A percentile compares a stretch with the other conserved stretches of the same genome.
phyloP scores from a whole-genome alignment of 2,797 vertebrate genomes.

The Todus mexicanus region DNA sequence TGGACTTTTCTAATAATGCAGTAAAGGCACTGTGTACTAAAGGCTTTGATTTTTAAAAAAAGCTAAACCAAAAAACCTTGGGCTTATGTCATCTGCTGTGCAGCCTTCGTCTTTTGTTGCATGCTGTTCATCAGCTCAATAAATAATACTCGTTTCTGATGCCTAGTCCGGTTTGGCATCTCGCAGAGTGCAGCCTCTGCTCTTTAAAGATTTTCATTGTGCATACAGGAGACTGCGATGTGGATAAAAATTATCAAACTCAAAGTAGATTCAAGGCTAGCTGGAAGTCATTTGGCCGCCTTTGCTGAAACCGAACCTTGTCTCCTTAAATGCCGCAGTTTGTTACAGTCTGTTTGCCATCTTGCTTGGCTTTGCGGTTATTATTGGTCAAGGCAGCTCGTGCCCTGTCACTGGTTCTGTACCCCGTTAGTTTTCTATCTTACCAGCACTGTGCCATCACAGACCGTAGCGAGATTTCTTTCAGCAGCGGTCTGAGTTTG shows the following conservation, averaged over 20 bases:
- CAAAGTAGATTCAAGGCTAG: neutral
- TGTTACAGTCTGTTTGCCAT: neutral
- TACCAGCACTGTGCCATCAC: fast-evolving
- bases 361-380: neutral
- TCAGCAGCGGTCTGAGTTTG: neutral
- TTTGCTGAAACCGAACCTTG: neutral
- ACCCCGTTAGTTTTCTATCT: neutral
- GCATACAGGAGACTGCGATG: neutral
- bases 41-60: neutral
- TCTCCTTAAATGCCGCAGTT: neutral
- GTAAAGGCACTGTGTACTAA: neutral
- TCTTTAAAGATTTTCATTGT: neutral
- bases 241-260: neutral
- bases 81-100: neutral
- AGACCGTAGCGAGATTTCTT: neutral
- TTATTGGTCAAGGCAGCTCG: neutral
- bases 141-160: neutral
- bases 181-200: neutral
- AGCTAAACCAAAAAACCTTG: neutral
- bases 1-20: neutral
- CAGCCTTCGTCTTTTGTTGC: neutral
- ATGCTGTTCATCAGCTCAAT: neutral
- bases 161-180: neutral
- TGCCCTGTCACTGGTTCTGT: neutral
- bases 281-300: neutral